phyloP scores from a whole-genome alignment of 1,140 invertebrate genomes.

The Nephila pilipes region DNA sequence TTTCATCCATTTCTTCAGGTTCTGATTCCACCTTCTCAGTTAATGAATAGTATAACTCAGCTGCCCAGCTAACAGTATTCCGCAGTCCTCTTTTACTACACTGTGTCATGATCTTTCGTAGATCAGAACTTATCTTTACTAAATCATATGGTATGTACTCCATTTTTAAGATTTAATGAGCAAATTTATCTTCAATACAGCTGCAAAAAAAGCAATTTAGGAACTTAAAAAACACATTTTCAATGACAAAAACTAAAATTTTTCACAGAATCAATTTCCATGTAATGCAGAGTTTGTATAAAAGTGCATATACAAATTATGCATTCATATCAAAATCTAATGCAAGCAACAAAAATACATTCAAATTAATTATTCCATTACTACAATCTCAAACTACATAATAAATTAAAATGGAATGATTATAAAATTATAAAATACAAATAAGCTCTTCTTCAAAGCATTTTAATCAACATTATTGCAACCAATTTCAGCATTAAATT shows the following conservation, averaged over 20 bases:
- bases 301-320: constrained; percentile 12
- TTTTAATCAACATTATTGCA: constrained; percentile 47
- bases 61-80: constrained; percentile 77
- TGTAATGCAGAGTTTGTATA: background rate
- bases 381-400: constrained; percentile 18
- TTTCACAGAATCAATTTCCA: background rate
- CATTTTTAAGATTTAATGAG: constrained; percentile 58
- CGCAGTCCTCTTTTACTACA: constrained; percentile 77
- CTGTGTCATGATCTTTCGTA: constrained; percentile 53
- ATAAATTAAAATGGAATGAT: constrained; percentile 70
- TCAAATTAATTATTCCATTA: constrained; percentile 7
- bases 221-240: constrained; percentile 62
- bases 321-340: background rate
- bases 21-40: constrained; percentile 27
- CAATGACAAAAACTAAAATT: constrained; percentile 25
- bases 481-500: constrained; percentile 76
- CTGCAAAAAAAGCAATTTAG: constrained; percentile 73
- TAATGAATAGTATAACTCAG: constrained; percentile 74
- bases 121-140: constrained; percentile 64
- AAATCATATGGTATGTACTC: constrained; percentile 56
- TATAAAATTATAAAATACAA: constrained; percentile 24
- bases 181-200: constrained; percentile 68
- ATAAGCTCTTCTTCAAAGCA: constrained; percentile 51
- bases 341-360: background rate
- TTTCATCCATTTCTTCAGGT: constrained; percentile 32